Evolutionary conservation across 2,797 vertebrate species (phyloP).

Genomic region (Dipus sagitta): DNA sequence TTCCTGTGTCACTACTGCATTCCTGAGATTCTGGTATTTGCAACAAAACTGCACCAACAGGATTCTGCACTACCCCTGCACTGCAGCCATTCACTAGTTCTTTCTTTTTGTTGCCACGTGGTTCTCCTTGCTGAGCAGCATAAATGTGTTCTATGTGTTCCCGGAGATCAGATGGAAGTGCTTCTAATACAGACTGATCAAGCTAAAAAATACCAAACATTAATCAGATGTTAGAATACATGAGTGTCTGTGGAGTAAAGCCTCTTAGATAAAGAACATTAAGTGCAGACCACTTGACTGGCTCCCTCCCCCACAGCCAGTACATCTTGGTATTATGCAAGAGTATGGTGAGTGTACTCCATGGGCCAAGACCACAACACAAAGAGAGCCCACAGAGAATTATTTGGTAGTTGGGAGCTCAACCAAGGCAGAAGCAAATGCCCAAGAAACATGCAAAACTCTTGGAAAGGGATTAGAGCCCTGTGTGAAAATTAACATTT

Average conservation of each 20-base stretch:
- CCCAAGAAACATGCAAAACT: not conserved
- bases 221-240: not conserved
- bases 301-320: no score
- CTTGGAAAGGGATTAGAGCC: not conserved
- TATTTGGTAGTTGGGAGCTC: not conserved
- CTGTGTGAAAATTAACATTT: not conserved
- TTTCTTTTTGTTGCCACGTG: slow-evolving; percentile 80
- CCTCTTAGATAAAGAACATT: not conserved
- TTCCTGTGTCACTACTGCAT: slow-evolving; percentile 88
- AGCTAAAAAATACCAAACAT: slow-evolving; percentile 87
- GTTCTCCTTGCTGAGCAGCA: slow-evolving; percentile 88
- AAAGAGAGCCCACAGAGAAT: not conserved
- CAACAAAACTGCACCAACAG: slow-evolving; percentile 91
- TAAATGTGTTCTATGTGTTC: slow-evolving; percentile 94
- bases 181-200: slow-evolving; percentile 96
- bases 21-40: slow-evolving; percentile 94
- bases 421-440: not conserved
- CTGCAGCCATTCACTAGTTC: slow-evolving; percentile 85
- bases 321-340: not conserved
- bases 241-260: not conserved
- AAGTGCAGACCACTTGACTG: not conserved
- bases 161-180: slow-evolving; percentile 94
- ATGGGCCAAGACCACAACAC: not conserved
- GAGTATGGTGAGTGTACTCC: not conserved
- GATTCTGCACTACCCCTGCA: slow-evolving; percentile 85